Base-by-base conservation (phyloP, 2,797 vertebrate species). In the Pangasius sanitwongsei region DNA sequence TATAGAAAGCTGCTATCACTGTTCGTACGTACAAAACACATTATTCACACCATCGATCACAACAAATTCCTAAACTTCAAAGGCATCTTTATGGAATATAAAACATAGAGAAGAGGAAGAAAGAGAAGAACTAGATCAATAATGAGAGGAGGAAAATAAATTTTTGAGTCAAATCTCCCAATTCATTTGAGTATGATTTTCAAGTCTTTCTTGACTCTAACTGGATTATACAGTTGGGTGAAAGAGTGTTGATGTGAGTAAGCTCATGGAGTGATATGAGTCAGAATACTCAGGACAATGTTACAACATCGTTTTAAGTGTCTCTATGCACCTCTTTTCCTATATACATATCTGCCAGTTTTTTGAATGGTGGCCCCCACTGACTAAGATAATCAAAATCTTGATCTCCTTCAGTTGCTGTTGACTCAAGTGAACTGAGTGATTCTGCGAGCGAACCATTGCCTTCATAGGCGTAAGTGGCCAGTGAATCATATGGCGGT, bases 401-500 rank as follows among this genome's bases (percentile, higher is more conserved):
- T 90, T 99, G 98, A 95, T 99, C 98, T 18, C 97, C 97, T 86
- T 99, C 98, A 0, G 97, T 98, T 44, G 97, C 97, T 0, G 95
- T 96, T 0, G 98, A 99, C 90, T 99, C 98, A 90, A 99, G 93
- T 0, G 98, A 99, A 88, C 98, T 99, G 93, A 99, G 96, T 6
- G 98, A 99, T 82, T 98, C 98, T 0, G 98, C 98, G 87, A 98
- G 93, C 0, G 98, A 99, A 87, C 97, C 98, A 0, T 95, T 97
- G 63, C 98, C 98, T 93, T 99, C 98, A 0, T 99, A 99, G 44
- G 98, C 98, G 0, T 99, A 99, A 23, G 98, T 99, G n/a, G 98
- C 98, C 25, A 99, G 97, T 0, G 98, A 99, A 96, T 99, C 98
- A 87, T 99, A 99, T 0, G 98, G 98, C 0, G 98, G 98, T 0